These are phyloP conservation scores for Nemapogon koenigi DNA, from an alignment of 2,888 invertebrate species.

Conservation along the genomic window DNA sequence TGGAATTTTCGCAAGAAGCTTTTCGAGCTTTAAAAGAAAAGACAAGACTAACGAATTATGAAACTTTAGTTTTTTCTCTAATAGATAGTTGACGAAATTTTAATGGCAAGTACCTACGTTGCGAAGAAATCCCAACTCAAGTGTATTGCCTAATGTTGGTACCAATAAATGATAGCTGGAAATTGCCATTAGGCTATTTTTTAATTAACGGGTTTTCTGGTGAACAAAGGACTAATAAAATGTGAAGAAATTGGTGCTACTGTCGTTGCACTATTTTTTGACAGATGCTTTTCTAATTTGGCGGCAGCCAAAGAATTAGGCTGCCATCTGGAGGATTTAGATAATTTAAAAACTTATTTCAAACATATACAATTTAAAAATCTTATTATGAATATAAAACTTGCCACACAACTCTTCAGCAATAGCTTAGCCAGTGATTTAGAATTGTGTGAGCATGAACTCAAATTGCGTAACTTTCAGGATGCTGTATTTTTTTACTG, in stretches of 20 bases:
- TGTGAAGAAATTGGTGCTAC: constrained; percentile 1
- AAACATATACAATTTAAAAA: constrained; percentile 1
- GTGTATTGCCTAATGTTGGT: constrained; percentile 3
- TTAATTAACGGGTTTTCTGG: background rate
- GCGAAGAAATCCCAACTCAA: constrained; percentile 3
- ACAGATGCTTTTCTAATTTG: constrained; percentile 1
- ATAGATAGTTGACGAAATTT: background rate
- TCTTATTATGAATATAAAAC: constrained; percentile 4
- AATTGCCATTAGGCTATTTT: constrained; percentile 7
- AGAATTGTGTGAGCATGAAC: constrained; percentile 1
- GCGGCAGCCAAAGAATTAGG: background rate
- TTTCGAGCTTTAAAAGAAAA: no score
- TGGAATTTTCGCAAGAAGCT: background rate
- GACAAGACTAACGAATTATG: no score
- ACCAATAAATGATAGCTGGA: background rate
- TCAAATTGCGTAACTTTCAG: constrained; percentile 2
- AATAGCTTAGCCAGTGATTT: constrained; percentile 4
- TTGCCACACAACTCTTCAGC: constrained; percentile 3
- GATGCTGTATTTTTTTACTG: no score
- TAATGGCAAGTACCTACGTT: background rate
- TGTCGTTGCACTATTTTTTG: background rate
- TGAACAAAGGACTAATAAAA: constrained; percentile 1
- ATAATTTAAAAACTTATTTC: background rate
- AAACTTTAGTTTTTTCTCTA: no score
- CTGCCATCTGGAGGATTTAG: background rate